A percentile compares a stretch with the other conserved stretches of the same genome.
These are phyloP conservation scores for Trichopria drosophilae DNA, from an alignment of 2,888 invertebrate genomes.

Conservation along the genomic window DNA sequence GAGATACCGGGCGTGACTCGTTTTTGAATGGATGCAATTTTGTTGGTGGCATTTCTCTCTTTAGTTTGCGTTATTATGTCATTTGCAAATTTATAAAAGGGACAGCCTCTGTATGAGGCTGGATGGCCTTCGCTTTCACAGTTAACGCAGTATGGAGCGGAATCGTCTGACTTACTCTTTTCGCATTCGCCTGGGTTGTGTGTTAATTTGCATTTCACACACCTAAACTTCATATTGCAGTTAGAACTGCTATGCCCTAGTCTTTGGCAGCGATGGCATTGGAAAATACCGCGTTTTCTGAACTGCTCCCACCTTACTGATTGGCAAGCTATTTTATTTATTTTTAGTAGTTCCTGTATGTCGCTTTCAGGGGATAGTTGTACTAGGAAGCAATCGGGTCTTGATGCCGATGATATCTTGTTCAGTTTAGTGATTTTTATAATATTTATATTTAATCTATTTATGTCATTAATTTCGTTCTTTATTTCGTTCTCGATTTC, in stretches of 20 bases:
- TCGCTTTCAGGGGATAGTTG: slow-evolving; percentile 10
- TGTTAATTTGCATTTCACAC: slow-evolving; percentile 25
- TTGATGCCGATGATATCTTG: background rate
- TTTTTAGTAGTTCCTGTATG: background rate
- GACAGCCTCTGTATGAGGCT: slow-evolving; percentile 32
- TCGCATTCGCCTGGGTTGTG: slow-evolving; percentile 33
- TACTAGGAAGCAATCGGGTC: slow-evolving; percentile 9
- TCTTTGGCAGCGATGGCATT: slow-evolving; percentile 33
- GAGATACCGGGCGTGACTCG: no score
- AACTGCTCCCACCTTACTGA: slow-evolving; percentile 24
- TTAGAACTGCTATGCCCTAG: slow-evolving; percentile 27
- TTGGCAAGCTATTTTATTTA: slow-evolving; percentile 9
- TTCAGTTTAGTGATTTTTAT: background rate
- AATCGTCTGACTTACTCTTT: no score
- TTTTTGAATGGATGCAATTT: no score
- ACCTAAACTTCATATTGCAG: slow-evolving; percentile 27
- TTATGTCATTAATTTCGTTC: no score
- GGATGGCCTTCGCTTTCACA: slow-evolving; percentile 22
- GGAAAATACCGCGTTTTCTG: slow-evolving; percentile 15
- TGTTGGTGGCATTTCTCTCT: background rate
- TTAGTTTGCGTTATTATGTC: no score
- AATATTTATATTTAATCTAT: no score
- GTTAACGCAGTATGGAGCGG: background rate
- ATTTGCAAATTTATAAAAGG: slow-evolving; percentile 8
- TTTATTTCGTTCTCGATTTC: no score